Conservation (phyloP, 2,888 invertebrate species). For the Nephrocerus scutellatus region DNA sequence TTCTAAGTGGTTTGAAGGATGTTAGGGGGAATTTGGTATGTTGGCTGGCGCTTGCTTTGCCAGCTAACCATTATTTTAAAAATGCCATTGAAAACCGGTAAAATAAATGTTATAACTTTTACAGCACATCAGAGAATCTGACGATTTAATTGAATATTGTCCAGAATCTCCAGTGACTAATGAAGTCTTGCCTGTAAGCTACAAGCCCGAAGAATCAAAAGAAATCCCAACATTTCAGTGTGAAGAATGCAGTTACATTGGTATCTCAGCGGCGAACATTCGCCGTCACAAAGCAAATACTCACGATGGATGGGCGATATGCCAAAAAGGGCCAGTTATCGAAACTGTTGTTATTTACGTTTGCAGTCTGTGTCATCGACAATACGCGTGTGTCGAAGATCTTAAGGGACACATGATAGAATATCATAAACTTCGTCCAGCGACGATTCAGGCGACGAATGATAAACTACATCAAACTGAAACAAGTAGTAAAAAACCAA, state of each 20-base stretch:
- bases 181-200: constrained; percentile 11
- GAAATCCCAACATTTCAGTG: constrained; percentile 22
- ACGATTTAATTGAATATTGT: constrained; percentile 22
- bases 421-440: constrained; percentile 31
- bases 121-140: too few relatives aligned
- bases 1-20: too few relatives aligned
- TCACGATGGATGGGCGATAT: constrained; percentile 4
- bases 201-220: constrained; percentile 4
- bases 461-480: background rate
- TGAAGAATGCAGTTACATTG: constrained; percentile 20
- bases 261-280: constrained; percentile 11
- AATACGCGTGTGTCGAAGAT: constrained; percentile 33
- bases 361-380: constrained; percentile 34
- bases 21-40: too few relatives aligned
- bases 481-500: constrained; percentile 18
- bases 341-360: constrained; percentile 16
- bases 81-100: too few relatives aligned
- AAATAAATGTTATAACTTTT: too few relatives aligned
- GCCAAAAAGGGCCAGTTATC: background rate
- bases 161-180: constrained; percentile 6
- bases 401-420: constrained; percentile 42
- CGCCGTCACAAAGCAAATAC: background rate
- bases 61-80: too few relatives aligned
- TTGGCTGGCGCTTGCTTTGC: too few relatives aligned
- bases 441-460: background rate